phyloP scores from a whole-genome alignment of 2,113 vertebrate genomes.

The Trinectes maculatus region DNA sequence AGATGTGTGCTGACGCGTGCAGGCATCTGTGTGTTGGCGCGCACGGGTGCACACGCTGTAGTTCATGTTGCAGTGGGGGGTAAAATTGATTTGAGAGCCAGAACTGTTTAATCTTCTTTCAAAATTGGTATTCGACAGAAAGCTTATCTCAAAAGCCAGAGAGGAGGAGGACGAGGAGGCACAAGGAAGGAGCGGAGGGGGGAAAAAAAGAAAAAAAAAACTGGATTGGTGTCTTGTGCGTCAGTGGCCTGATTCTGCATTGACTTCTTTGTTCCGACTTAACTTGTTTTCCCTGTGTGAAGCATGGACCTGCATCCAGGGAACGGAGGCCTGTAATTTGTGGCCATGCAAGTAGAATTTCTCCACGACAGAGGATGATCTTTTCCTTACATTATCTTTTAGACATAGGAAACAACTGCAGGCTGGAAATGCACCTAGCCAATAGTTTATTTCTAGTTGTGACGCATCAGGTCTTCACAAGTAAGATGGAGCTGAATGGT shows the following conservation, averaged over 20 bases:
- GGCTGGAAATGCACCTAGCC: no score
- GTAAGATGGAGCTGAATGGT: no score
- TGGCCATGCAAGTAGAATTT: constrained; percentile 16
- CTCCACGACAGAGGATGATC: constrained; percentile 9
- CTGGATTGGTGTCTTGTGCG: constrained; percentile 40
- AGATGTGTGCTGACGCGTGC: constrained; percentile 14
- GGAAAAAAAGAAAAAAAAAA: constrained; percentile 51
- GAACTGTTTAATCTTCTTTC: constrained; percentile 71
- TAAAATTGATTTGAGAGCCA: constrained; percentile 68
- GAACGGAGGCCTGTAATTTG: constrained; percentile 24
- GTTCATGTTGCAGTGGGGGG: constrained; percentile 56
- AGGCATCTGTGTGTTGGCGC: constrained; percentile 10
- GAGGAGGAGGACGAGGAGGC: constrained; percentile 15
- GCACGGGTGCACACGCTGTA: constrained; percentile 24
- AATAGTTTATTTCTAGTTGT: no score
- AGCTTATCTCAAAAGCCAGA: constrained; percentile 66
- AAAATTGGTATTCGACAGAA: constrained; percentile 73
- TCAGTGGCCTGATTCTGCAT: constrained; percentile 44
- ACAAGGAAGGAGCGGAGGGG: constrained; percentile 9
- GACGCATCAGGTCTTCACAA: no score
- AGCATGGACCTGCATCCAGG: constrained; percentile 19
- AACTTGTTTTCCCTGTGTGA: constrained; percentile 39
- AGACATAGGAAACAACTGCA: no score
- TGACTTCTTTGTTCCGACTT: constrained; percentile 48
- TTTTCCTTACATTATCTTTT: not conserved